These are phyloP conservation scores for Eolophus roseicapilla DNA, from an alignment of 2,113 vertebrate species.

Conservation along the genomic window DNA sequence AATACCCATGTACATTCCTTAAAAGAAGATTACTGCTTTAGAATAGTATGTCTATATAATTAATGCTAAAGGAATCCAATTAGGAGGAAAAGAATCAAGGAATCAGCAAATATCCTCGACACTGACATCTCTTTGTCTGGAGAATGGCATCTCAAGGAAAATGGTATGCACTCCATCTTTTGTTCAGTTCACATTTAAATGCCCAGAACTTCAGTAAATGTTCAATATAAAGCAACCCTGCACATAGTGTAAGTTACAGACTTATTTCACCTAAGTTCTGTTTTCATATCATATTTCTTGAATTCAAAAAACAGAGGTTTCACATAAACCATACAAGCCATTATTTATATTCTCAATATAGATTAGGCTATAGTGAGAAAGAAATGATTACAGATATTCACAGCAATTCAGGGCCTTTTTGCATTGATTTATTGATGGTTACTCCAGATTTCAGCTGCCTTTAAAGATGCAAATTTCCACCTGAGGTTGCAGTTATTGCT, in stretches of 20 bases:
- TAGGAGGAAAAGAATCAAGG: neutral
- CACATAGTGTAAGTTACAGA: neutral
- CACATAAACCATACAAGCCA: neutral
- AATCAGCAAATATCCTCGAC: constrained; percentile 22
- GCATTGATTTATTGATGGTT: constrained; percentile 25
- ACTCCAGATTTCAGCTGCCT: neutral
- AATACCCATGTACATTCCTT: neutral
- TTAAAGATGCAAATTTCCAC: constrained; percentile 29
- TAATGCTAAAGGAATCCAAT: constrained; percentile 13
- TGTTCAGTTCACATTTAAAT: neutral
- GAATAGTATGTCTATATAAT: neutral
- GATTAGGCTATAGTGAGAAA: constrained; percentile 13
- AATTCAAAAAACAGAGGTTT: neutral
- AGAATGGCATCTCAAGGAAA: neutral
- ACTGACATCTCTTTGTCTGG: constrained; percentile 1
- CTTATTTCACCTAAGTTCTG: neutral
- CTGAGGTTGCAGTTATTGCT: neutral
- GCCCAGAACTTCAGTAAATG: neutral
- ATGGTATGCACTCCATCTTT: neutral
- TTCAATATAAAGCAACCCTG: neutral
- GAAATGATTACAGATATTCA: neutral
- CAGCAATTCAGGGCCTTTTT: neutral
- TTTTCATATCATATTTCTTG: neutral
- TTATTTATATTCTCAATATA: constrained; percentile 25
- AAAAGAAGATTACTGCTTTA: constrained; percentile 20